Conservation (phyloP, 1,140 invertebrate genomes). For the Campodea augens region DNA sequence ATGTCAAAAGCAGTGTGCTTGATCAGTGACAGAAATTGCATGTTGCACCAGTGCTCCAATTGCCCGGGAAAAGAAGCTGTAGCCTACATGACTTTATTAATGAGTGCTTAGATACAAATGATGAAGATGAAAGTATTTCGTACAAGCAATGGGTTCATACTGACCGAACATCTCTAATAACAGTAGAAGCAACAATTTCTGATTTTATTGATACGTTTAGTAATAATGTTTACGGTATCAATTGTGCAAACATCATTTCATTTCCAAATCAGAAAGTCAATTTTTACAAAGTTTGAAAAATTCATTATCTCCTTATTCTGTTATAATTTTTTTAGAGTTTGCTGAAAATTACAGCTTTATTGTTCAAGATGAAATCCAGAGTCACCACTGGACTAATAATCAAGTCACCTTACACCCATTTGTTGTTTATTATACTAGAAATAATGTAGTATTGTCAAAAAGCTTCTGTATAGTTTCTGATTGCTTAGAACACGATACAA, state of each 20-base stretch:
- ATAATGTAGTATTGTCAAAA: conserved; percentile 1
- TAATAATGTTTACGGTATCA: neutral
- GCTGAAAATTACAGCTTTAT: conserved; percentile 16
- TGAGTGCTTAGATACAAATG: conserved; percentile 2
- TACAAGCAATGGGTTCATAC: conserved; percentile 11
- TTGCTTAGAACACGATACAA: conserved; percentile 10
- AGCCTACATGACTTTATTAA: neutral
- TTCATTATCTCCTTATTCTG: neutral
- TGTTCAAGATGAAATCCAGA: conserved; percentile 15
- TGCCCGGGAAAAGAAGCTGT: conserved; percentile 7
- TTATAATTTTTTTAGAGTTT: conserved; percentile 12
- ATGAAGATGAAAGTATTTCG: conserved; percentile 9
- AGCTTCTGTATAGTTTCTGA: conserved; percentile 11
- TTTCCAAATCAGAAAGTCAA: conserved; percentile 1
- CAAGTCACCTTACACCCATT: conserved; percentile 16
- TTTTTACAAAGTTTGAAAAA: conserved; percentile 8
- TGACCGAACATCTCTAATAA: conserved; percentile 6
- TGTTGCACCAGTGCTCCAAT: conserved; percentile 5
- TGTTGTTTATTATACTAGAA: conserved; percentile 12
- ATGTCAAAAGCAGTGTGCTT: conserved; percentile 9
- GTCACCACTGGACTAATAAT: conserved; percentile 14
- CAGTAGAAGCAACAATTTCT: neutral
- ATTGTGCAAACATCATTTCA: conserved; percentile 3
- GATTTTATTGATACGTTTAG: conserved; percentile 4
- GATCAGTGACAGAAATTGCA: conserved; percentile 6